A percentile compares a stretch with the other conserved stretches of the same genome.
Conservation (phyloP, 1,140 invertebrate genomes). For the Pseudomyrmex gracilis region DNA sequence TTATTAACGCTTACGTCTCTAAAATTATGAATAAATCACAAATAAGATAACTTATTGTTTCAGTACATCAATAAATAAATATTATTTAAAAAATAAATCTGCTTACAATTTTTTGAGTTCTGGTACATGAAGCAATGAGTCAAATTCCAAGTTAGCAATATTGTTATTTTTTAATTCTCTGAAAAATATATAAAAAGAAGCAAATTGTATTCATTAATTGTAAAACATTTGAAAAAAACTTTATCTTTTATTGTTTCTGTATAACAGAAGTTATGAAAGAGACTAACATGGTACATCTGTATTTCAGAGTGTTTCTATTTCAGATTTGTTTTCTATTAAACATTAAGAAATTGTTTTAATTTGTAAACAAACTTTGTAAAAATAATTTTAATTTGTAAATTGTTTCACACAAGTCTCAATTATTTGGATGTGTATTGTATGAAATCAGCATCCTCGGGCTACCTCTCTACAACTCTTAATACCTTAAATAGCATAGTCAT, state of each 20-base stretch:
- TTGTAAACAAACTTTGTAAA: neutral
- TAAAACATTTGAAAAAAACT: neutral
- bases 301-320: too few relatives aligned
- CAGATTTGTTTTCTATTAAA: too few relatives aligned
- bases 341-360: too few relatives aligned
- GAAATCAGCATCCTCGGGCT: neutral
- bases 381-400: neutral
- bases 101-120: slow-evolving; percentile 80
- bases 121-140: slow-evolving; percentile 76
- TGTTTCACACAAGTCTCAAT: neutral
- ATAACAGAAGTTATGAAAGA: too few relatives aligned
- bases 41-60: neutral
- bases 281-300: too few relatives aligned
- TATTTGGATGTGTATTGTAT: slow-evolving; percentile 12
- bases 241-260: neutral
- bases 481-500: slow-evolving; percentile 46
- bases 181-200: slow-evolving; percentile 33
- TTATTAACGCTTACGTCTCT: slow-evolving; percentile 82
- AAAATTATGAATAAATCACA: slow-evolving; percentile 50
- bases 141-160: slow-evolving; percentile 78
- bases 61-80: neutral
- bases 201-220: neutral
- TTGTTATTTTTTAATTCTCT: slow-evolving; percentile 80
- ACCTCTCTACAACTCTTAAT: slow-evolving; percentile 6
- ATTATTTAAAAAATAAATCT: neutral